Conservation (phyloP, 2,113 vertebrate species). For the Dicaeum eximium region DNA sequence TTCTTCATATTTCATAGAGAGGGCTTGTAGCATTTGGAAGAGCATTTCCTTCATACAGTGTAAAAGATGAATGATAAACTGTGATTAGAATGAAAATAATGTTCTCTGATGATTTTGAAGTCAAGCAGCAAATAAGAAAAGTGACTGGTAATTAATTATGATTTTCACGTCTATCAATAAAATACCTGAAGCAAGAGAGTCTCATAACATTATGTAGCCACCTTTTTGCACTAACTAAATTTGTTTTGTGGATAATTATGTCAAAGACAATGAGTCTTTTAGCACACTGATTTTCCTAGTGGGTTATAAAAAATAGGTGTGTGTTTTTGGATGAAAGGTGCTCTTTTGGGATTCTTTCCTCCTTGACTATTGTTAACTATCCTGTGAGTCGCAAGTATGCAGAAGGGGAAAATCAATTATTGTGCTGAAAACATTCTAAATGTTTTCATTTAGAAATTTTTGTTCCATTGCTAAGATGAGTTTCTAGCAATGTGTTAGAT, state of each 20-base stretch:
- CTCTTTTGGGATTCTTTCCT: background rate
- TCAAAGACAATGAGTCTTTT: background rate
- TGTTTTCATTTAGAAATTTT: background rate
- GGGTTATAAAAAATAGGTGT: background rate
- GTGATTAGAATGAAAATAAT: background rate
- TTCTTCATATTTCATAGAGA: background rate
- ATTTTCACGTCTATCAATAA: background rate
- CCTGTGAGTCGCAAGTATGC: fast-evolving
- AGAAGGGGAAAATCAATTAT: background rate
- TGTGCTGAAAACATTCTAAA: background rate
- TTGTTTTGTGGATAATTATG: background rate
- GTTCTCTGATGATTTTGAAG: background rate
- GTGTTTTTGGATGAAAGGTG: background rate
- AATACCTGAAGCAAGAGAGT: background rate
- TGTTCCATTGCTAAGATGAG: background rate
- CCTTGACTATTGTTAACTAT: background rate
- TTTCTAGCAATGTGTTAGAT: background rate
- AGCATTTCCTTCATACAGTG: background rate
- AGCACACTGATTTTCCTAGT: background rate
- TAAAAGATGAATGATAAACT: background rate
- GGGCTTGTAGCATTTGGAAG: background rate
- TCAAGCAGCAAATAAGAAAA: background rate
- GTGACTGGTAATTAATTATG: background rate
- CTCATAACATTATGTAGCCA: background rate
- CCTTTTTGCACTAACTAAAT: background rate